Evolutionary conservation across 1,140 invertebrate genomes (phyloP), one percentile per base, ranked within the genome.

Genomic region (Drosophila sulfurigaster): DNA sequence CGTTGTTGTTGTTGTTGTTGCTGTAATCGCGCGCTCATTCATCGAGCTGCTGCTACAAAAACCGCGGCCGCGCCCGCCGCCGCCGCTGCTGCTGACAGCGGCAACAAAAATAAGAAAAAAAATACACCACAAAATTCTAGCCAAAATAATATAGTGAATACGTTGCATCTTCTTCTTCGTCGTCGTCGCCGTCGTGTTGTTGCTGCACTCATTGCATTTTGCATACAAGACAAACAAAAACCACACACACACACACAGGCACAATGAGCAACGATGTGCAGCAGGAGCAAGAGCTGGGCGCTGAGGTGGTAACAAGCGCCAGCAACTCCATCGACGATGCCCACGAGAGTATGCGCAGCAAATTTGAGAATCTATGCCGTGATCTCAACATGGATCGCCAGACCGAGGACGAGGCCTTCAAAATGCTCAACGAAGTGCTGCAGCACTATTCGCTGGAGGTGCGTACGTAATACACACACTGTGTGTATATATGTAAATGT

Each of bases 381-480:
- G 85, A 92, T 46, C 76, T 92, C 0, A 92, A 92, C 70, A 91
- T 92, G 90, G 91, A 92, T 64, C 60, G 73, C 0, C 77, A 82
- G 41, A 92, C 91, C 4, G 91, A 92, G 58, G 76, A 79, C n/a
- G 60, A 72, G n/a, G 78, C 90, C 25, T 91, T 71, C 41, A 60
- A 78, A 6, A 91, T 80, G 74, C 89, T 77, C 32, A 38, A 56
- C 0, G 78, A 91, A 30, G 83, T 92, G 16, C 69, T 72, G 5
- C 69, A 90, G 52, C 79, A 80, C 8, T 91, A 72, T 15, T 79
- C 85, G 2, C 48, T 92, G n/a, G 90, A 92, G 70, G 91, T 92
- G 65, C 68, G 58, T 35, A 77, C 46, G 32, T 38, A 38, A 25
- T 25, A 38, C 28, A 25, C 57, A 46, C 15, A 49, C 30, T n/a